A percentile compares a stretch with the other conserved stretches of the same genome.
phyloP scores from a whole-genome alignment of 2,888 invertebrate genomes.

The Axea sp. region DNA sequence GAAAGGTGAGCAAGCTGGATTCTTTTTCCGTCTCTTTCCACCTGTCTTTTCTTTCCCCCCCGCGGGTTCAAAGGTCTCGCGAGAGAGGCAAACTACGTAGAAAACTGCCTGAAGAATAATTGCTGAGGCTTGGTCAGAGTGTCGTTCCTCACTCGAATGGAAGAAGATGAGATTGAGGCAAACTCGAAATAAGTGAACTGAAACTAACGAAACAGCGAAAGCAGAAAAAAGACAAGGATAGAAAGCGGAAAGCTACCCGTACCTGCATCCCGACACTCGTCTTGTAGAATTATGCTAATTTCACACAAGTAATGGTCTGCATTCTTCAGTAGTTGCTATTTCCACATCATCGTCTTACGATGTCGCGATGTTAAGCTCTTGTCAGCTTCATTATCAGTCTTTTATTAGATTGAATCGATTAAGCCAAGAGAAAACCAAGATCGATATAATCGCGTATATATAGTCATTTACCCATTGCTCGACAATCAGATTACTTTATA shows the following conservation, averaged over 20 bases:
- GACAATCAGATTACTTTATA: constrained; percentile 18
- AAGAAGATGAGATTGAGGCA: constrained; percentile 44
- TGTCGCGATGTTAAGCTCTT: constrained; percentile 24
- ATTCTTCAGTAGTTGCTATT: constrained; percentile 44
- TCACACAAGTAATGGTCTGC: constrained; percentile 47
- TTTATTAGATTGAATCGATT: constrained; percentile 37
- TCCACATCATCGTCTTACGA: constrained; percentile 48
- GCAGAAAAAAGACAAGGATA: constrained; percentile 37
- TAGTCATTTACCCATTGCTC: constrained; percentile 5
- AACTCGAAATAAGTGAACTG: constrained; percentile 31
- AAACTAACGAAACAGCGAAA: constrained; percentile 39
- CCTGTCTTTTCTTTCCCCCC: constrained; percentile 44
- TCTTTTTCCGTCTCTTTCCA: constrained; percentile 27
- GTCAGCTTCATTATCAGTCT: constrained; percentile 28
- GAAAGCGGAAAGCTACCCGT: constrained; percentile 39
- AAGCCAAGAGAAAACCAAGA: constrained; percentile 3
- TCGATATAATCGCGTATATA: constrained; percentile 3
- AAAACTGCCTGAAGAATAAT: constrained; percentile 75
- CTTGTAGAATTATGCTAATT: constrained; percentile 65
- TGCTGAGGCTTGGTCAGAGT: constrained; percentile 67
- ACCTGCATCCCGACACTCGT: constrained; percentile 46
- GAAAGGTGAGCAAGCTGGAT: constrained; percentile 52
- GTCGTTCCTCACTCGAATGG: constrained; percentile 43
- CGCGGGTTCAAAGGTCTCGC: constrained; percentile 47
- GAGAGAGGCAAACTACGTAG: constrained; percentile 70